These are phyloP conservation scores for Eueremaeus valkanovi DNA, from an alignment of 2,888 invertebrate genomes.

Conservation along the genomic window DNA sequence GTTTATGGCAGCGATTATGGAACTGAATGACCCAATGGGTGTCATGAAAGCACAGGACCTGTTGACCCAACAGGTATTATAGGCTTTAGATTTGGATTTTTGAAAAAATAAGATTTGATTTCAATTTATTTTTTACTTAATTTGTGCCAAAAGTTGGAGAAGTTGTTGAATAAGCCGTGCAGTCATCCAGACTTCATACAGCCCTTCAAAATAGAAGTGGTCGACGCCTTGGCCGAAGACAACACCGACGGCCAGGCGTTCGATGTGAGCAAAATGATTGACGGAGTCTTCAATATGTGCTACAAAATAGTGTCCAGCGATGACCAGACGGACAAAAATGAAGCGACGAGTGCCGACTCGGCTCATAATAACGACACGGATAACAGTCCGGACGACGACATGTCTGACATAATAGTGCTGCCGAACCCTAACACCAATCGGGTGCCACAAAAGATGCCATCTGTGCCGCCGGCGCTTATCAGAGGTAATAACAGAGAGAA, in stretches of 20 bases:
- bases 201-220: conserved; percentile 5
- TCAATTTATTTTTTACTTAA: not conserved
- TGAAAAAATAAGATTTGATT: not conserved
- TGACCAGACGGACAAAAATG: not conserved
- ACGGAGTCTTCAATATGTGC: conserved; percentile 7
- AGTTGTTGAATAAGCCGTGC: conserved; percentile 21
- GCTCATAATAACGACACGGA: not conserved
- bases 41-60: conserved; percentile 21
- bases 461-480: not conserved
- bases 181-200: conserved; percentile 22
- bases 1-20: not conserved
- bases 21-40: not conserved
- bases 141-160: not conserved
- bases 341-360: not conserved
- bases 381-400: not conserved
- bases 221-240: not conserved
- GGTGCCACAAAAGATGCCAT: no score
- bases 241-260: not conserved
- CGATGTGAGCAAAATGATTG: conserved; percentile 5
- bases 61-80: not conserved
- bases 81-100: not conserved
- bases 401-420: not conserved
- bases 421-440: not conserved
- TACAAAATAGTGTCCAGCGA: not conserved
- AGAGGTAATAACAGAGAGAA: not conserved